These are phyloP conservation scores for Ammodytes dubius DNA, from an alignment of 2,113 vertebrate species.

Conservation along the genomic window DNA sequence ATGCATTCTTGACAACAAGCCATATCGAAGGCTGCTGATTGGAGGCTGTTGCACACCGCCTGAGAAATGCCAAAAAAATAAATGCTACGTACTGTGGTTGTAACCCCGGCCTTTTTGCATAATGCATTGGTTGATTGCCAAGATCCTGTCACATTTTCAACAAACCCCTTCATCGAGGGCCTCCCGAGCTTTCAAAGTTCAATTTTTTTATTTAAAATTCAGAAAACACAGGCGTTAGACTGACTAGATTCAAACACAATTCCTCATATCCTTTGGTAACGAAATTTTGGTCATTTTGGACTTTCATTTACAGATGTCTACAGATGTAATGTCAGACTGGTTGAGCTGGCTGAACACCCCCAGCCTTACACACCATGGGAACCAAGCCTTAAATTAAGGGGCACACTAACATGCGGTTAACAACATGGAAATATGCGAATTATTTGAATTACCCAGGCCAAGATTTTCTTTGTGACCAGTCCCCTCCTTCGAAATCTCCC, in stretches of 20 bases:
- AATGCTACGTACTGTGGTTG: constrained; percentile 56
- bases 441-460: constrained; percentile 19
- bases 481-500: constrained; percentile 22
- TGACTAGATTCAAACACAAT: constrained; percentile 4
- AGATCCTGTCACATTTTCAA: constrained; percentile 37
- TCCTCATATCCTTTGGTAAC: background rate
- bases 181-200: background rate
- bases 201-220: constrained; percentile 7
- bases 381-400: constrained; percentile 19
- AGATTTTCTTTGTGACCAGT: constrained; percentile 27
- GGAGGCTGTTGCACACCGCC: constrained; percentile 49
- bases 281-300: background rate
- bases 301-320: constrained; percentile 2
- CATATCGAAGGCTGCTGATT: constrained; percentile 70
- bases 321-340: constrained; percentile 1
- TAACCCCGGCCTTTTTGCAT: constrained; percentile 46
- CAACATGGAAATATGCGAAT: constrained; percentile 9
- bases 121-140: constrained; percentile 41
- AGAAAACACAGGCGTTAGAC: background rate
- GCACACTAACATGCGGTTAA: constrained; percentile 32
- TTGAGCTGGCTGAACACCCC: background rate
- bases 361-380: background rate
- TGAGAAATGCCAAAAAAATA: constrained; percentile 58
- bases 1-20: constrained; percentile 73
- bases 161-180: background rate